Base-by-base conservation (phyloP, 1,140 invertebrate species). In the Drosophila oshimai region DNA sequence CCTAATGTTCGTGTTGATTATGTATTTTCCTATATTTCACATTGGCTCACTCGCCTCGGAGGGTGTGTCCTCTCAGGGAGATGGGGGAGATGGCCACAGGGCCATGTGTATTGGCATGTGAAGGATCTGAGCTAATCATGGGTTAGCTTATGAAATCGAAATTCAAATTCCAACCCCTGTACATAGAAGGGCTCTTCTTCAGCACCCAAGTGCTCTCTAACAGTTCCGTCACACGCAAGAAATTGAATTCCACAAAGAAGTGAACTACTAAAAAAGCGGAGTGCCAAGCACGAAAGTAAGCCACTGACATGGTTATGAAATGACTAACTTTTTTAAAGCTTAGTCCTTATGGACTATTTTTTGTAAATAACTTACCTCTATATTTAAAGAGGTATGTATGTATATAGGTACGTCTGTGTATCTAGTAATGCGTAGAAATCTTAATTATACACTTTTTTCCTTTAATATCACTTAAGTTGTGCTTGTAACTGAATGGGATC, bases 1-100 rank as follows among this genome's bases (percentile, higher is more conserved):
- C 62, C 45, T 86, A 87, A 80, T 87, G 81, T 60, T 60, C 83
- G 65, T 80, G 83, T 86, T 86, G 81, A 87, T 86, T 81, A 80
- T 86, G 75, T 79, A 50, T 54, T 46, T 47, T 67, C 37, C 41
- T 65, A 39, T 57, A 67, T 49, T 50, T 68, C 31, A 69, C 60
- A 71, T 53, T 18, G 41, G 44, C 54, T 29, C 34, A 10, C 24
- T 36, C 22, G 15, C 22, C 22, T 24, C 17, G 44, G 68, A n/a
- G n/a, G 74, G 69, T 70, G 69, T 74, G 54, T 29, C 65, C 42
- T 50, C 13, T n/a, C n/a, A n/a, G n/a, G n/a, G n/a, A 64, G 6
- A 39, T 39, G n/a, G 18, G 15, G 3, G 28, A 6, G 39, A 28
- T 2, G 12, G 26, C 12, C 13, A 39, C 31, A 28, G 9, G 9